phyloP scores from a whole-genome alignment of 2,797 vertebrate genomes.

The Uromys caudimaculatus region DNA sequence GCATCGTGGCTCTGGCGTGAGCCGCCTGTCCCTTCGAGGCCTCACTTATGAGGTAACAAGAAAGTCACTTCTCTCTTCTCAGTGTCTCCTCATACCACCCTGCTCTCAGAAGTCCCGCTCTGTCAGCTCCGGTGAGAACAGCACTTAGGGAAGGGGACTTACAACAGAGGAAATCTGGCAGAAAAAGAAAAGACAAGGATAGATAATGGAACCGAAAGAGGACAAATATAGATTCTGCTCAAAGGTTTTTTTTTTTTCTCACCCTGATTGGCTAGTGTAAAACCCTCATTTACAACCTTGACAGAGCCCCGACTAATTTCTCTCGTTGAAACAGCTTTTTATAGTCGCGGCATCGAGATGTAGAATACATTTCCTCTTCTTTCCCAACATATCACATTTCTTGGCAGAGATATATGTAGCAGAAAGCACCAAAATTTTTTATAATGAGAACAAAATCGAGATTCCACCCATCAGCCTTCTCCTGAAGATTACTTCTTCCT shows the following conservation, averaged over 20 bases:
- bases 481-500: slow-evolving; percentile 67
- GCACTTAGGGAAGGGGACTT: neutral
- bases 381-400: slow-evolving; percentile 79
- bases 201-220: neutral
- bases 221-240: slow-evolving; percentile 46
- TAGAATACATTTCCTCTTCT: slow-evolving; percentile 67
- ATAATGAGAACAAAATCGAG: slow-evolving; percentile 90
- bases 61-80: neutral
- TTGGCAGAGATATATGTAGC: slow-evolving; percentile 80
- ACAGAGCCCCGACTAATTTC: slow-evolving; percentile 38
- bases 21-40: neutral
- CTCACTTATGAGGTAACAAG: neutral
- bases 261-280: slow-evolving; percentile 55
- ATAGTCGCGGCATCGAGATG: slow-evolving; percentile 40
- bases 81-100: neutral
- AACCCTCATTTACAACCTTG: slow-evolving; percentile 57
- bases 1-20: neutral
- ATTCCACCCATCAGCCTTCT: slow-evolving; percentile 71
- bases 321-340: slow-evolving; percentile 65
- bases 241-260: neutral
- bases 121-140: neutral
- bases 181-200: neutral
- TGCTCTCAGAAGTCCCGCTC: neutral
- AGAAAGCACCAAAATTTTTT: slow-evolving; percentile 87
- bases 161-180: neutral